Evolutionary conservation across 2,797 vertebrate genomes (phyloP), one percentile per base, ranked within the genome.

Genomic region (Malacoraja senta): DNA sequence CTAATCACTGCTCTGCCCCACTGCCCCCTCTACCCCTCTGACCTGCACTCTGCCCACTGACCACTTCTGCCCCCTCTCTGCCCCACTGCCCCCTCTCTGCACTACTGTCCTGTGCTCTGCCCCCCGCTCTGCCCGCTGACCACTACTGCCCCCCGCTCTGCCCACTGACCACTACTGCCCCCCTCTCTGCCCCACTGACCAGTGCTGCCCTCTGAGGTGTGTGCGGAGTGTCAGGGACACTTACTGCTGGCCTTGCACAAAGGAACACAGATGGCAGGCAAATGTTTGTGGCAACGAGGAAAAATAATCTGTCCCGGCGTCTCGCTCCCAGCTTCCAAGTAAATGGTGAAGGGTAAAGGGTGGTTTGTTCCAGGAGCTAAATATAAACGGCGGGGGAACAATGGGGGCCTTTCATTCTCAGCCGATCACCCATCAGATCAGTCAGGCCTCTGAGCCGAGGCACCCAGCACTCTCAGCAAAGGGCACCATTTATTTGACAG

Each of bases 341-440:
- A 63, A 84, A 61, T 61, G 81, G 81, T 29, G 58, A 84, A 84
- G 53, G 81, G 53, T 84, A 65, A 84, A 88, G 61, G 61, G 61
- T 88, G 61, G 84, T 29, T 68, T 68, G 84, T 88, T 88, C 65
- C 32, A 88, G n/a, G 21, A 35, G n/a, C 61, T 88, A 88, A 88
- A 35, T 35, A 65, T 68, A 88, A 88, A 88, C 35, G n/a, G 61
- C 61, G 32, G 61, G 32, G 29, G 53, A 88, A 88, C 17, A 65
- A 88, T 88, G n/a, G 63, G 44, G 65, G 63, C 35, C 65, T 88
- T 35, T 65, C 63, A 65, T 65, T 88, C 84, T 65, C 61, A 68
- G 44, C 24, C 24, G 84, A 88, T 88, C n/a, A 63, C 32, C 61
- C 32, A 68, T 35, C 61, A 35, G 61, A n/a, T 65, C 17, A 65